Percentiles rank a stretch among this genome's conserved stretches.
Evolutionary conservation across 2,113 vertebrate genomes (phyloP).

Genomic region (Danionella cerebrum): DNA sequence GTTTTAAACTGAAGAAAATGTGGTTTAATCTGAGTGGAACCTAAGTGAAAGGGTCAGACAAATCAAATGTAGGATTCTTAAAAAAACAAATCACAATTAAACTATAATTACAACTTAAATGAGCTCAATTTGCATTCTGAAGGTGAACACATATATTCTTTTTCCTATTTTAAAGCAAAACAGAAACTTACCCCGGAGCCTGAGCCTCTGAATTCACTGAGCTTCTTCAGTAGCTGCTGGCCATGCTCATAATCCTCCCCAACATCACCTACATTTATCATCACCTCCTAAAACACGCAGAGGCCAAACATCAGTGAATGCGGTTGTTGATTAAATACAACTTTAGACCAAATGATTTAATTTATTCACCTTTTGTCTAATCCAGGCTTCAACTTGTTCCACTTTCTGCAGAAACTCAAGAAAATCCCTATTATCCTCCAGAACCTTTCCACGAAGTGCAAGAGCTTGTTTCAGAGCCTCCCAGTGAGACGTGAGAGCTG

Average conservation of each 20-base stretch:
- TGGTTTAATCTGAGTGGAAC: no score
- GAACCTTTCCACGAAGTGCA: conserved; percentile 63
- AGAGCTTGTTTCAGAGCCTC: conserved; percentile 68
- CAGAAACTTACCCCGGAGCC: conserved; percentile 63
- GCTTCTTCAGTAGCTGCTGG: conserved; percentile 70
- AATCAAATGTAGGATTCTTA: no score
- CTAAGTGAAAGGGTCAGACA: no score
- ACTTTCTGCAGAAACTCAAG: conserved; percentile 82
- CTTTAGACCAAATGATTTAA: background rate
- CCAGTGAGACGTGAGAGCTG: conserved; percentile 65
- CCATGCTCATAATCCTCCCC: conserved; percentile 82
- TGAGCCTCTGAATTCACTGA: conserved; percentile 67
- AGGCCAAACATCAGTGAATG: background rate
- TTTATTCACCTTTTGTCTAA: conserved; percentile 73
- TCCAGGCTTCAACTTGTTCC: conserved; percentile 82
- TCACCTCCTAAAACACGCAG: conserved; percentile 69
- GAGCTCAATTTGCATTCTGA: no score
- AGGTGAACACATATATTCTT: no score
- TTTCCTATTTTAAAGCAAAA: background rate
- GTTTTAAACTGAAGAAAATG: no score
- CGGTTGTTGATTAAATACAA: background rate
- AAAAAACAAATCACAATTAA: no score
- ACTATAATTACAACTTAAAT: no score
- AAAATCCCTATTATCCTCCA: conserved; percentile 73
- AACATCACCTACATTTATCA: conserved; percentile 74